Conservation (phyloP, 2,888 invertebrate species). For the Oligia strigilis region DNA sequence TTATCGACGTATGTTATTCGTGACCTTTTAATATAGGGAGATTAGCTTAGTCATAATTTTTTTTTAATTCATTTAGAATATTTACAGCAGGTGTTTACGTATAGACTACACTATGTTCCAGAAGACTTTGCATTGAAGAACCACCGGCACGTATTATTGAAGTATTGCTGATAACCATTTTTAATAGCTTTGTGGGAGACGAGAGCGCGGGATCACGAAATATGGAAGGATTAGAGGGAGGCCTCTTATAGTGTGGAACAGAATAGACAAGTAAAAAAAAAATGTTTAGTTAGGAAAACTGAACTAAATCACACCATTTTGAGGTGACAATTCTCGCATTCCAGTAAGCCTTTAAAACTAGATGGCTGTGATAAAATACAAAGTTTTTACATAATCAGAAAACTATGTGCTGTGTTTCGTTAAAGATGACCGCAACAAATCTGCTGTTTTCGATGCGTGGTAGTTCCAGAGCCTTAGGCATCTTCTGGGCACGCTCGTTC, state of each 20-base stretch:
- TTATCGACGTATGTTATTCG: conserved; percentile 80
- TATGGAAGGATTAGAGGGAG: neutral
- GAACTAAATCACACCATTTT: neutral
- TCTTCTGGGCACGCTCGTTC: too few species aligned
- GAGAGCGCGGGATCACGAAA: neutral
- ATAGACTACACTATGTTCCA: conserved; percentile 6
- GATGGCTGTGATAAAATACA: neutral
- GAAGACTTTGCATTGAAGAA: conserved; percentile 5
- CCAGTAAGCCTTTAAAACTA: neutral
- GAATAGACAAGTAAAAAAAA: too few species aligned
- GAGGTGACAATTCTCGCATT: neutral
- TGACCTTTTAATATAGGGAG: neutral
- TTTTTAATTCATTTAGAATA: conserved; percentile 19
- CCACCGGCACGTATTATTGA: conserved; percentile 18
- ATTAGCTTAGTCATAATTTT: neutral
- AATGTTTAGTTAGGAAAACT: neutral
- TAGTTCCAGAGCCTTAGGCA: too few species aligned
- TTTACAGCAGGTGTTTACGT: conserved; percentile 22
- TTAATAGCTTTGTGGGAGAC: neutral
- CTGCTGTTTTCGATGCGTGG: too few species aligned
- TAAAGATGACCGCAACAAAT: neutral
- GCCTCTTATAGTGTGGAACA: neutral
- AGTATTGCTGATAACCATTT: conserved; percentile 2
- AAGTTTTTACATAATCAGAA: neutral
- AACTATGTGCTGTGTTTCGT: neutral